Evolutionary conservation across 2,113 vertebrate genomes (phyloP).

Genomic region (Tor tambroides): DNA sequence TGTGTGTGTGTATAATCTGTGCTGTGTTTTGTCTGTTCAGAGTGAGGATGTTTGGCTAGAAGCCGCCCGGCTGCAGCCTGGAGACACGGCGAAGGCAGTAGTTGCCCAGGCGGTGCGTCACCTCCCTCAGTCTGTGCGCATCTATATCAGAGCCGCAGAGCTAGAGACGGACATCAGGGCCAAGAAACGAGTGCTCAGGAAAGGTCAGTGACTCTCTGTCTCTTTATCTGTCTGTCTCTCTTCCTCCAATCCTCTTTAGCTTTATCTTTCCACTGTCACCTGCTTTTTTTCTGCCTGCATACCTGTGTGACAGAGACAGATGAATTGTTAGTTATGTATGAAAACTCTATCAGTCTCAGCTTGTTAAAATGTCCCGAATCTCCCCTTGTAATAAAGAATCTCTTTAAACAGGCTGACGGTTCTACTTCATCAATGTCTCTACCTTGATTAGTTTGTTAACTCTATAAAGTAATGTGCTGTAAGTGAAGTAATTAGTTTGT

Average conservation of each 20-base stretch:
- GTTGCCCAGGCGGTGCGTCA: conserved; percentile 97
- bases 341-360: conserved; percentile 61
- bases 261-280: background rate
- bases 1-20: background rate
- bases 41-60: conserved; percentile 99
- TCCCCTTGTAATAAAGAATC: background rate
- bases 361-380: conserved; percentile 55
- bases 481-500: background rate
- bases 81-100: conserved; percentile 96
- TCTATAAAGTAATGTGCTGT: background rate
- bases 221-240: background rate
- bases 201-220: conserved; percentile 77
- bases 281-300: conserved; percentile 67
- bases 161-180: conserved; percentile 94
- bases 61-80: conserved; percentile 93
- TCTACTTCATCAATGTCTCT: conserved; percentile 23
- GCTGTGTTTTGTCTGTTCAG: conserved; percentile 68
- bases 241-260: background rate
- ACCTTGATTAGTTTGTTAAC: background rate
- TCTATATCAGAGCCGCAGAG: conserved; percentile 96
- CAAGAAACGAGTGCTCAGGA: conserved; percentile 95
- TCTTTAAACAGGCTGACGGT: background rate
- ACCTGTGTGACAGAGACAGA: conserved; percentile 71
- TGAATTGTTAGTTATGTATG: conserved; percentile 58
- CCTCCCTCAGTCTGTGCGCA: conserved; percentile 92